Evolutionary conservation across 2,888 invertebrate genomes (phyloP).

Genomic region (Alitta virens): DNA sequence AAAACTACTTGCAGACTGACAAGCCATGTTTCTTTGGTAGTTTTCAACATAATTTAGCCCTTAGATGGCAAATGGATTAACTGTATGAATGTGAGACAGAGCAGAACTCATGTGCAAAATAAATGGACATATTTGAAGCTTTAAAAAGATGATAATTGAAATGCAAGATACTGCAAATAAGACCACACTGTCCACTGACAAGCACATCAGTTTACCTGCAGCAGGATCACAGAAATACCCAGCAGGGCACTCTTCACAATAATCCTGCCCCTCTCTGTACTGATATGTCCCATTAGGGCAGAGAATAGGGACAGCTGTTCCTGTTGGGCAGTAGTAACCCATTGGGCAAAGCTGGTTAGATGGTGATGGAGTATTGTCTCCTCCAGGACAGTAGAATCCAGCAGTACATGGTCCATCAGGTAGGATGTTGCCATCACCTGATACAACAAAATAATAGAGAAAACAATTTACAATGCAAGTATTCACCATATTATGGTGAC

Average conservation of each 20-base stretch:
- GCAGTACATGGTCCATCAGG: conserved; percentile 41
- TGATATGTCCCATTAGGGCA: conserved; percentile 52
- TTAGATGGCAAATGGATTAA: not conserved
- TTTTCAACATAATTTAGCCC: not conserved
- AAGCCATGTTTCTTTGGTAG: no score
- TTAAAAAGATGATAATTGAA: no score
- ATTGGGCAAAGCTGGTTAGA: conserved; percentile 40
- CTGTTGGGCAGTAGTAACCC: conserved; percentile 45
- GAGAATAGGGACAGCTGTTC: conserved; percentile 36
- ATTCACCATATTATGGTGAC: no score
- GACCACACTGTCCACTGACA: no score
- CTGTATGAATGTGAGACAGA: not conserved
- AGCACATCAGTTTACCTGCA: conserved; percentile 16
- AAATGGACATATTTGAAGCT: no score
- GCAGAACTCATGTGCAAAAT: not conserved
- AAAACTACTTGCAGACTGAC: no score
- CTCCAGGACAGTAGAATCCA: conserved; percentile 52
- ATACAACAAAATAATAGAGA: not conserved
- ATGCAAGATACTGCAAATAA: no score
- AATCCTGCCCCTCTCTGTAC: conserved; percentile 33
- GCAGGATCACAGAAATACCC: conserved; percentile 40
- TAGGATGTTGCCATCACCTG: conserved; percentile 44
- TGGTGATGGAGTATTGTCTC: conserved; percentile 45
- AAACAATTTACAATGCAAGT: no score
- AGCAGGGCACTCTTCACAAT: conserved; percentile 43